These are phyloP conservation scores for Oreochromis grahami DNA, from an alignment of 2,797 vertebrate genomes.

Conservation along the genomic window DNA sequence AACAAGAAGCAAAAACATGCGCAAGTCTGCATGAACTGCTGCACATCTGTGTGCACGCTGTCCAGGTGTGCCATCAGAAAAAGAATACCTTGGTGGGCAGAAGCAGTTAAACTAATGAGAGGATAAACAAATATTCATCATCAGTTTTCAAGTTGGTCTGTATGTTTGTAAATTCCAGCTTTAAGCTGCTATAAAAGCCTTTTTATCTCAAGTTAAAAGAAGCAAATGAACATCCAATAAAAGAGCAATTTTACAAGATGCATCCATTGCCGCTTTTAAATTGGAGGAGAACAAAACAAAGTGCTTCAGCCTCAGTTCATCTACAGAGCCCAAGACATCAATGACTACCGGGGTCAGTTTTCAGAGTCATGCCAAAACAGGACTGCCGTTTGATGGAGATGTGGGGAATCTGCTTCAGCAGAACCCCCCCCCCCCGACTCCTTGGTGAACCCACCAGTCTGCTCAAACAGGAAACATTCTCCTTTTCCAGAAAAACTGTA, in stretches of 20 bases:
- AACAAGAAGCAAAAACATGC: constrained; percentile 38
- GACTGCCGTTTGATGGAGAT: constrained; percentile 68
- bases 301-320: constrained; percentile 7
- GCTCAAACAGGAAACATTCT: constrained; percentile 68
- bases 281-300: neutral
- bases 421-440: constrained; percentile 71
- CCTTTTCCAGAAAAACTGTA: constrained; percentile 47
- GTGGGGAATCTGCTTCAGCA: constrained; percentile 71
- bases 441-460: constrained; percentile 66
- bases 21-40: constrained; percentile 10
- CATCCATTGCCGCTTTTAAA: neutral
- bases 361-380: constrained; percentile 64
- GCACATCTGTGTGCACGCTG: constrained; percentile 3
- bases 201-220: neutral
- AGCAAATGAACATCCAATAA: neutral
- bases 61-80: constrained; percentile 6
- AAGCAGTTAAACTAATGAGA: neutral
- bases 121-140: neutral
- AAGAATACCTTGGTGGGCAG: neutral
- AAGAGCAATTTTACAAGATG: neutral
- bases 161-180: neutral
- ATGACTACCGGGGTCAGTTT: constrained; percentile 64
- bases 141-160: neutral
- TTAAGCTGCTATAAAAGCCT: neutral
- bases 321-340: constrained; percentile 35